Base-by-base conservation (phyloP, 2,797 vertebrate species). In the Oryzias dopingdopingensis region DNA sequence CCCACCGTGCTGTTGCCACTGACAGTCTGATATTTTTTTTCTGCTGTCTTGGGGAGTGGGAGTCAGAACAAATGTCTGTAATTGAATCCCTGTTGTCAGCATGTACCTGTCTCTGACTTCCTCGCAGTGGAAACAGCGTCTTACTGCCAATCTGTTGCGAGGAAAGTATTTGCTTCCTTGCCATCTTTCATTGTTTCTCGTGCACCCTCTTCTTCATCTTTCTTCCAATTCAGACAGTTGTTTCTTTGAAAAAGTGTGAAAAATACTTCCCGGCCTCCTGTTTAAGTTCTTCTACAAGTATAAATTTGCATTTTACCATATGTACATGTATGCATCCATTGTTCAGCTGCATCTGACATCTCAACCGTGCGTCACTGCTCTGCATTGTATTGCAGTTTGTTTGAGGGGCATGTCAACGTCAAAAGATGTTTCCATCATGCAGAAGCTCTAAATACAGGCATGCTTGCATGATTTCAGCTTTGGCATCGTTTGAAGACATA, bases 361-460 rank as follows among this genome's bases (percentile, higher is more conserved):
- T 67, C 64, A 59, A 43, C 68, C 55, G 70, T 56, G 74, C 76
- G 53, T 85, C 86, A 77, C 76, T 23, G 56, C 75, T 65, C 67
- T 53, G 56, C 52, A 59, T 83, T 82, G 79, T 83, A 72, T 81
- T 70, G 45, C 65, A 48, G 52, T 74, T 78, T 23, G 41, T 81
- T 78, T 89, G 87, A 90, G 77, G 88, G 86, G 83, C 85, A 69
- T 56, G 71, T 85, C 79, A 72, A 81, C 76, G 77, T 82, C 74
- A 80, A 72, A 84, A 82, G 82, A 85, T 79, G 79, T 79, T 82
- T 69, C 80, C 68, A 62, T 85, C 64, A 53, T 70, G 67, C 3
- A 59, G 67, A 58, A 67, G 52, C 63, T 80, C 69, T 47, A 82
- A 77, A 86, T 89, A 37, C 84, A 83, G 85, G 86, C 80, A 86